These are phyloP conservation scores for Holcopasites calliopsidis DNA, from an alignment of 1,140 invertebrate genomes.

Conservation along the genomic window DNA sequence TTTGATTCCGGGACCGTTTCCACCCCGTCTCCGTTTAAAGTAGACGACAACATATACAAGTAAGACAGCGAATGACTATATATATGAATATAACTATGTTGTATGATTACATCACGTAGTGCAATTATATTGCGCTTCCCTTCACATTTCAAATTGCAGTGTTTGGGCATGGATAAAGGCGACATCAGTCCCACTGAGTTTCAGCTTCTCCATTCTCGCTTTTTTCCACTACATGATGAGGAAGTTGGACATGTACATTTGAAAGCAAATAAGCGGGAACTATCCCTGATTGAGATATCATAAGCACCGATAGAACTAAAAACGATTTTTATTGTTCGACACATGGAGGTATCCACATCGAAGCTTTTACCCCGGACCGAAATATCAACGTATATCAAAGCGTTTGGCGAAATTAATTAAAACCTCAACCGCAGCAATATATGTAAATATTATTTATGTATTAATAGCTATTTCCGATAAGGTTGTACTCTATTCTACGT, in stretches of 20 bases:
- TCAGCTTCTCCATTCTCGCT: constrained; percentile 86
- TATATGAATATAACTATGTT: constrained; percentile 25
- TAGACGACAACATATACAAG: constrained; percentile 87
- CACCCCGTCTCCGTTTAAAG: constrained; percentile 82
- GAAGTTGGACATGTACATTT: constrained; percentile 82
- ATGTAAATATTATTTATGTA: too few relatives aligned
- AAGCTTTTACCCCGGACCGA: too few relatives aligned
- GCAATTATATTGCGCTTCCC: constrained; percentile 32
- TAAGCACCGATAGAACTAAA: too few relatives aligned
- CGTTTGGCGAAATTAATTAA: too few relatives aligned
- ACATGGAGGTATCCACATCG: too few relatives aligned
- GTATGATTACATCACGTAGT: neutral
- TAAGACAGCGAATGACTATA: constrained; percentile 71
- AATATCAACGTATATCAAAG: too few relatives aligned
- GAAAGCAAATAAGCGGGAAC: too few relatives aligned
- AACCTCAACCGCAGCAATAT: too few relatives aligned
- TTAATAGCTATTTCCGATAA: too few relatives aligned
- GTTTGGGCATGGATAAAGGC: constrained; percentile 87
- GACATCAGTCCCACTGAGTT: constrained; percentile 85
- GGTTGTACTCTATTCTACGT: too few relatives aligned
- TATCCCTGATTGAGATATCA: too few relatives aligned
- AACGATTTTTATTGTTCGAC: too few relatives aligned
- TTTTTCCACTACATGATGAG: constrained; percentile 89
- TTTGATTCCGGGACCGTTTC: constrained; percentile 83
- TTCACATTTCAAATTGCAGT: constrained; percentile 81